A percentile compares a stretch with the other conserved stretches of the same genome.
Evolutionary conservation across 2,113 vertebrate species (phyloP).

Genomic region (Callaeas wilsoni): DNA sequence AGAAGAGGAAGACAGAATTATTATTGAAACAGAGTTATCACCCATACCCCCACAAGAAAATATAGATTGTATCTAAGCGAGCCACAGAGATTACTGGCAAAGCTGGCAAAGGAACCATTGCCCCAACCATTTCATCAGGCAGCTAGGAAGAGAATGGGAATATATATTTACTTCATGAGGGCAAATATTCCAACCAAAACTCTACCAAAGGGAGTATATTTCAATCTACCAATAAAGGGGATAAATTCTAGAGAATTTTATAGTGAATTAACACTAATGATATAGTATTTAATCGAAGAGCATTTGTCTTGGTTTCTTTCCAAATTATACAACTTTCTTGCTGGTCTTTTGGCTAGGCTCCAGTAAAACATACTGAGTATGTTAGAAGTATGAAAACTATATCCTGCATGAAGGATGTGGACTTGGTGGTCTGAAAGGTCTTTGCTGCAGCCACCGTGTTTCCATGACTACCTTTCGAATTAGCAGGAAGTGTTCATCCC

Average conservation of each 20-base stretch:
- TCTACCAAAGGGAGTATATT: background rate
- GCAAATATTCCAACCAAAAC: background rate
- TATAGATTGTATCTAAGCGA: background rate
- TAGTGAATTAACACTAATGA: background rate
- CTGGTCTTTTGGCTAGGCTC: background rate
- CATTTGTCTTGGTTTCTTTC: background rate
- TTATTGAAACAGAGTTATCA: background rate
- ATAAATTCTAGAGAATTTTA: background rate
- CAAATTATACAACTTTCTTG: background rate
- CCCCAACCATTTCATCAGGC: background rate
- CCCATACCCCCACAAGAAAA: background rate
- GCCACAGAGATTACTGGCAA: background rate
- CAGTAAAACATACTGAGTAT: background rate
- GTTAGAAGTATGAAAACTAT: background rate
- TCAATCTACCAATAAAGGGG: background rate
- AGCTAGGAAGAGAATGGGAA: background rate
- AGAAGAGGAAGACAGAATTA: background rate
- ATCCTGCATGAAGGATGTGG: background rate
- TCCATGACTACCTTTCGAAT: background rate
- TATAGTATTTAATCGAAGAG: background rate
- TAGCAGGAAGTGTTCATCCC: background rate
- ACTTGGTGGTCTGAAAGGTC: background rate
- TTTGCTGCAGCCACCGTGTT: background rate
- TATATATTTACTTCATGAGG: background rate
- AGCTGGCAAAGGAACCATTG: background rate